These are phyloP conservation scores for Ochotona curzoniae DNA, from an alignment of 2,113 vertebrate species.

Conservation along the genomic window DNA sequence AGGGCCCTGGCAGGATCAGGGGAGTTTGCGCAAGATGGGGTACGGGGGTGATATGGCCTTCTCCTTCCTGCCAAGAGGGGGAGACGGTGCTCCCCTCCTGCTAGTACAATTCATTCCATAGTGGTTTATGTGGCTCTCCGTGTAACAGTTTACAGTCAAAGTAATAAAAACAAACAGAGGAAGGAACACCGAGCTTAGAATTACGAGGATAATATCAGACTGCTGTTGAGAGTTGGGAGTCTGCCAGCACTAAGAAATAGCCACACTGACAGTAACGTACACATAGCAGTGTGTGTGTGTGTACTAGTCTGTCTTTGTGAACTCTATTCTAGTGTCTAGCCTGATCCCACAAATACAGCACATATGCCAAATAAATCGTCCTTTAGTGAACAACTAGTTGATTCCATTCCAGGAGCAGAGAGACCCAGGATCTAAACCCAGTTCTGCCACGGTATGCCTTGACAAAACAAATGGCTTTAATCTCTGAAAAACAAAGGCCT, in stretches of 20 bases:
- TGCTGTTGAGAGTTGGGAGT: neutral
- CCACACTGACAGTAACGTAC: neutral
- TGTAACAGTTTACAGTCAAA: neutral
- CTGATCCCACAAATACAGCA: neutral
- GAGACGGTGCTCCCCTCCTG: no score
- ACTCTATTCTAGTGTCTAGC: no score
- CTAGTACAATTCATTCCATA: neutral
- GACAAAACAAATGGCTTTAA: neutral
- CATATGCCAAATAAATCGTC: neutral
- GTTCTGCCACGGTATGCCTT: neutral
- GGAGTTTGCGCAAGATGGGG: accelerated
- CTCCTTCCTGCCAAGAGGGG: neutral
- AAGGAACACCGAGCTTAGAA: neutral
- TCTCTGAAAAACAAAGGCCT: neutral
- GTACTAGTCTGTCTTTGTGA: neutral
- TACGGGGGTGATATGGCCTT: neutral
- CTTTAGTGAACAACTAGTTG: neutral
- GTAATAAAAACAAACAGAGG: neutral
- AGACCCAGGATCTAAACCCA: neutral
- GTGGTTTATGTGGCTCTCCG: neutral
- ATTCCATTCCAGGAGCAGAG: neutral
- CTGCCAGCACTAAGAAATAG: neutral
- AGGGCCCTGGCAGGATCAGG: neutral
- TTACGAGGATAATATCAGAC: neutral
- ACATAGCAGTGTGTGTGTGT: neutral